Evolutionary conservation across 30 jellyfish, hydroid and myxozoan genomes (phyloP), one percentile per base, ranked within the genome.

Genomic region (Hydractinia echinata): DNA sequence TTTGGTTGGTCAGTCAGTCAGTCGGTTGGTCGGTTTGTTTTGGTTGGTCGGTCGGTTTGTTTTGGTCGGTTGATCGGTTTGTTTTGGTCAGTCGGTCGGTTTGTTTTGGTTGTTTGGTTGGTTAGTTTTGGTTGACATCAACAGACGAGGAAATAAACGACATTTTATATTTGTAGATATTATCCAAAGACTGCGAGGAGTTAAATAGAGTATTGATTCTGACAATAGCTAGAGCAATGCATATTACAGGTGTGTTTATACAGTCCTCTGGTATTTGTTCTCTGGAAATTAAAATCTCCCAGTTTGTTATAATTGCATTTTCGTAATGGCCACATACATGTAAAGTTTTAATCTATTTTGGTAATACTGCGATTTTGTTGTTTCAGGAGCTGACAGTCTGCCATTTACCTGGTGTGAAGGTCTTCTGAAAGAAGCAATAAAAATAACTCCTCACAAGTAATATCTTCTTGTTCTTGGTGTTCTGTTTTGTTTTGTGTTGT

Each of bases 351-450:
- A 64, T n/a, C 19, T 64, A 13, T 6, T 13, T 64, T 13, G 39
- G 39, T 64, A 51, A n/a, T 13, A 7, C 10, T 13, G 19, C 69
- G 19, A 16, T 58, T 54, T 18, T 73, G 60, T 16, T 18, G n/a
- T 87, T 58, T 20, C 51, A 93, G 99, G 96, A 10, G 89, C 99
- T 7, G 96, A 93, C 60, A 86, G 94, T 5, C 76, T 93, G 60
- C 99, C 99, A 8, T 85, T 83, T 53, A 68, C 70, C 11, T 93
- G 99, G 99, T 93, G 99, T 58, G 99, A 93, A 56, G 93, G 88
- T 3, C 92, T 93, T 50, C 80, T 93, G 53, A 84, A 83, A 79
- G 96, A 87, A 52, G 95, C 99, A 39, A 73, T 87, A 15, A 55
- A 85, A 14, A 85, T 86, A 50, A 93, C 99, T 6, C 96, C 99